Evolutionary conservation across 1,140 invertebrate species (phyloP).

Genomic region (Batillaria attramentaria): DNA sequence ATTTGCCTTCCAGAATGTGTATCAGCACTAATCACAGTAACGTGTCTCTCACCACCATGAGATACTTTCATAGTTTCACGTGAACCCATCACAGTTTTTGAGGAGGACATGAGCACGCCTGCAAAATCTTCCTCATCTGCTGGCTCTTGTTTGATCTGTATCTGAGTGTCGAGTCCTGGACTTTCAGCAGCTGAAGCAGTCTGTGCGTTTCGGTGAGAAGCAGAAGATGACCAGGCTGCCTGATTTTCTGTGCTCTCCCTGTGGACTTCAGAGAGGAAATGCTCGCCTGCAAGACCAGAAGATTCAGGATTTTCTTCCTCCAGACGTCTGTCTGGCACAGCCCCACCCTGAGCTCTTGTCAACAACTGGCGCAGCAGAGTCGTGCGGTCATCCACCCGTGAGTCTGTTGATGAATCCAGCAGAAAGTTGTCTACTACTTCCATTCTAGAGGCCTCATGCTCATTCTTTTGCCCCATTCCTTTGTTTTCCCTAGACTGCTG

Average conservation of each 20-base stretch:
- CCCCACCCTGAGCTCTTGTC: background rate
- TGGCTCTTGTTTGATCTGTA: too few relatives aligned
- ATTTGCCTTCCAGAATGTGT: too few relatives aligned
- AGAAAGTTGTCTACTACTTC: conserved; percentile 22
- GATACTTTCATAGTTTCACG: too few relatives aligned
- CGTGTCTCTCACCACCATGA: too few relatives aligned
- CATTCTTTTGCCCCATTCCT: too few relatives aligned
- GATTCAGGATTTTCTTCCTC: background rate
- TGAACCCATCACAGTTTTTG: too few relatives aligned
- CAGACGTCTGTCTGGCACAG: background rate
- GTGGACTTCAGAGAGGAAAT: background rate
- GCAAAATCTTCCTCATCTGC: too few relatives aligned
- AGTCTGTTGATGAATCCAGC: background rate
- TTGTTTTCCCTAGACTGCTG: background rate
- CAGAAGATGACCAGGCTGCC: background rate
- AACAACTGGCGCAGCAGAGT: conserved; percentile 17
- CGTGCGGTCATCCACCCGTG: background rate
- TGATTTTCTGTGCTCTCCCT: background rate
- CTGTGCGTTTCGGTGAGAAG: background rate
- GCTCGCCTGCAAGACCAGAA: background rate
- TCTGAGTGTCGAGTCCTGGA: too few relatives aligned
- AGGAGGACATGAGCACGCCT: too few relatives aligned
- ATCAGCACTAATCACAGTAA: too few relatives aligned
- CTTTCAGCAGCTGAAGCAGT: too few relatives aligned
- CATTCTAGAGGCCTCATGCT: background rate